Percentiles rank a stretch among this genome's conserved stretches.
Evolutionary conservation across 2,888 invertebrate species (phyloP).

Genomic region (Amphipyra berbera): DNA sequence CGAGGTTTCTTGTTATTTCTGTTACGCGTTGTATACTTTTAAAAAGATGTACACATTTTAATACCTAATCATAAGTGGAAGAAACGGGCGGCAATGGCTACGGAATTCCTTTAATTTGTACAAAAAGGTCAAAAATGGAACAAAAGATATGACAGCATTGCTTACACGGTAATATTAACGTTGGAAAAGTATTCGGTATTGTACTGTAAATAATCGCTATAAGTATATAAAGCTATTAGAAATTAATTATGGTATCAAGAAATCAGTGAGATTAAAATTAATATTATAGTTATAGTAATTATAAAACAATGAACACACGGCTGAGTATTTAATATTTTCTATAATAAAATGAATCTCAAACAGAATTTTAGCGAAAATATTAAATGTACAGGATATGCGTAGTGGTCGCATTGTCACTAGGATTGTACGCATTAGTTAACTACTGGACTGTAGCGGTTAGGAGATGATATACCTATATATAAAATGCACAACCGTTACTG

Average conservation of each 20-base stretch:
- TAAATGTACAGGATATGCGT: constrained; percentile 73
- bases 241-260: constrained; percentile 84
- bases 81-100: no score
- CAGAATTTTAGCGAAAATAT: constrained; percentile 66
- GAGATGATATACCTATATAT: constrained; percentile 67
- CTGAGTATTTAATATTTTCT: constrained; percentile 80
- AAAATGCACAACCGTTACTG: constrained; percentile 80
- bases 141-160: constrained; percentile 62
- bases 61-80: neutral
- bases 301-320: constrained; percentile 60
- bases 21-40: no score
- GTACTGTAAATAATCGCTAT: constrained; percentile 84
- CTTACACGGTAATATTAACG: constrained; percentile 68
- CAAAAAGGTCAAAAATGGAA: neutral
- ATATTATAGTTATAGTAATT: constrained; percentile 77
- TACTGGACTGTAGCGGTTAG: constrained; percentile 75
- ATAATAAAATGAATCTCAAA: constrained; percentile 76
- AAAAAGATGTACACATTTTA: constrained; percentile 13
- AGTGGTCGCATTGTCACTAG: constrained; percentile 74
- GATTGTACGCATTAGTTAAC: constrained; percentile 74
- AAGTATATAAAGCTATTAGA: constrained; percentile 83
- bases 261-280: constrained; percentile 89
- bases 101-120: no score
- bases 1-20: no score
- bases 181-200: constrained; percentile 71